Conservation (phyloP, 2,113 vertebrate species). For the Psophia crepitans region DNA sequence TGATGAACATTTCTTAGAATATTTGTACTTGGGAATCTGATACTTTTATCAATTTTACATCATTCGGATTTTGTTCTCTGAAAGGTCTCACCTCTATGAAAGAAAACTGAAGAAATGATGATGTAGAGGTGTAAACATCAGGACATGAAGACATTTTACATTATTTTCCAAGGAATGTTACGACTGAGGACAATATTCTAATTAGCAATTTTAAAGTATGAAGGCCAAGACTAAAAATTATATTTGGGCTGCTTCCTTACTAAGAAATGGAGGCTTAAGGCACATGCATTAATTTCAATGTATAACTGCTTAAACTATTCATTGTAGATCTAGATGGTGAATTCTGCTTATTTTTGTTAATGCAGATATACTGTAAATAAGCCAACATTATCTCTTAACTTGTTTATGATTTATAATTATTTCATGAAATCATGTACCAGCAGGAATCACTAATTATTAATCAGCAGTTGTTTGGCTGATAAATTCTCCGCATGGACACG, state of each 20-base stretch:
- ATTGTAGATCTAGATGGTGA: not conserved
- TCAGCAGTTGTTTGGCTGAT: not conserved
- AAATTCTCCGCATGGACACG: not conserved
- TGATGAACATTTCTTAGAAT: not conserved
- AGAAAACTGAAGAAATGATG: not conserved
- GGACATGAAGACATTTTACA: not conserved
- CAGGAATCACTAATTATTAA: not conserved
- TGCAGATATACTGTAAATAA: not conserved
- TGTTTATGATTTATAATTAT: not conserved
- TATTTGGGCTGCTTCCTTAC: not conserved
- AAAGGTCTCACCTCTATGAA: not conserved
- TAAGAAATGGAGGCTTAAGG: not conserved
- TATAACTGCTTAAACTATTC: not conserved
- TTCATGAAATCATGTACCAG: not conserved
- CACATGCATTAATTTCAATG: not conserved
- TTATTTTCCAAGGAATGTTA: not conserved
- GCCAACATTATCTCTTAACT: not conserved
- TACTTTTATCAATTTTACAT: not conserved
- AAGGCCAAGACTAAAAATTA: not conserved
- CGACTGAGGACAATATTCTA: not conserved
- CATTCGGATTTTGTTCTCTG: not conserved
- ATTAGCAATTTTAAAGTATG: not conserved
- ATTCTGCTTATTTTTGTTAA: not conserved
- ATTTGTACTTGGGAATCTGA: not conserved
- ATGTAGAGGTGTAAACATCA: not conserved